Evolutionary conservation across 2,797 vertebrate species (phyloP).

Genomic region (Gambelia wislizenii): DNA sequence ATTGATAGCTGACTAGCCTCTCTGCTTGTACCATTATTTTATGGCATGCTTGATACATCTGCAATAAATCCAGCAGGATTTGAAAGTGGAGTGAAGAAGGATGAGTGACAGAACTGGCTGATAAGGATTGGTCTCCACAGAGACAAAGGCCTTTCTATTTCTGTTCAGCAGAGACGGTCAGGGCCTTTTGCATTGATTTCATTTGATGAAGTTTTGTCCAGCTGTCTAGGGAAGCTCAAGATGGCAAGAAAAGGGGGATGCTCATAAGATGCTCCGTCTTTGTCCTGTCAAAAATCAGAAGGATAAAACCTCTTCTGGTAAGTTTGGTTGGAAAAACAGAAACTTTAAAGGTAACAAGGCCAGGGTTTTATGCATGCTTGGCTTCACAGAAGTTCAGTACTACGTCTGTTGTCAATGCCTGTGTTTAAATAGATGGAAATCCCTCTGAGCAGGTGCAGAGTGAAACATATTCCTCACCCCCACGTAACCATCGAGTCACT

Average conservation of each 20-base stretch:
- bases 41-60: slow-evolving; percentile 84
- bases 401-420: background rate
- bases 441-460: background rate
- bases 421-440: background rate
- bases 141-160: slow-evolving; percentile 75
- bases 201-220: slow-evolving; percentile 76
- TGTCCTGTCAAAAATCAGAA: slow-evolving; percentile 11
- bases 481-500: background rate
- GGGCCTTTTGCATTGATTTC: slow-evolving; percentile 72
- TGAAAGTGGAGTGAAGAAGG: slow-evolving; percentile 71
- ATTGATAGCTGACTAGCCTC: slow-evolving; percentile 77
- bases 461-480: background rate
- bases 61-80: slow-evolving; percentile 85
- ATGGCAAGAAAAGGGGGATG: slow-evolving; percentile 43
- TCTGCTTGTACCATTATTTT: slow-evolving; percentile 83
- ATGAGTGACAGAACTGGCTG: slow-evolving; percentile 77
- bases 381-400: background rate
- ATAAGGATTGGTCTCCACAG: slow-evolving; percentile 72
- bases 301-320: background rate
- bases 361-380: slow-evolving; percentile 13
- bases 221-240: slow-evolving; percentile 70
- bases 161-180: slow-evolving; percentile 61
- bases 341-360: slow-evolving; percentile 40
- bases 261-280: background rate
- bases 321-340: slow-evolving; percentile 41